Base-by-base conservation (phyloP, 2,888 invertebrate genomes). In the Bombylius discolor region DNA sequence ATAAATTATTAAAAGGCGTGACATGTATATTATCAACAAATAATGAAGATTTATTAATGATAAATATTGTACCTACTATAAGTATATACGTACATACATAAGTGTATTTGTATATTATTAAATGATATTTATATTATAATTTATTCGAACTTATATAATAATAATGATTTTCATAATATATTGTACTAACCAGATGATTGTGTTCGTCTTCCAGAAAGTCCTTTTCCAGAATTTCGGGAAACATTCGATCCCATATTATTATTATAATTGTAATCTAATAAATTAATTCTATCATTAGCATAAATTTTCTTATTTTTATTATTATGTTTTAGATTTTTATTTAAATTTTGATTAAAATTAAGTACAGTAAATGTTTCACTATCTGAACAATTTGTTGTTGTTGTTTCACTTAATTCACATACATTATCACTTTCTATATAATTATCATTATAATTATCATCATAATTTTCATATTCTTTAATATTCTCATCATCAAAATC, bases 231-330 rank as follows among this genome's bases (percentile, higher is more conserved):
- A 72, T 84, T 85, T 61, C 86, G 82, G 77, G 86, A 85, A 68
- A 86, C 81, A 78, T 86, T 87, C 59, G 86, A 85, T 70, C 87
- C 87, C 87, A 87, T 87, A 66, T 73, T 79, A 61, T 59, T 5
- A 31, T 34, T 50, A 50, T 50, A 33, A 47, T 11, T 42, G 5
- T 11, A 11, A 42, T 42, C 39, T 11, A 11, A 11, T 42, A 11
- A 11, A 42, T 42, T 42, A 5, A 11, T 42, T 42, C 11, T 42
- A 11, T 42, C 12, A 42, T 42, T 42, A 11, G 8, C 12, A 36
- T 8, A 7, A 7, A 7, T 36, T 36, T 36, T 36, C 11, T 42
- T 42, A 42, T 42, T 42, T 11, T 42, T 42, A 4, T 42, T 42
- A 42, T 42, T 42, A 23, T 23, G 23, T 23, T 23, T 23, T 23